Evolutionary conservation across 1,140 invertebrate species (phyloP), one percentile per base, ranked within the genome.

Genomic region (Plectrocnemia conspersa): DNA sequence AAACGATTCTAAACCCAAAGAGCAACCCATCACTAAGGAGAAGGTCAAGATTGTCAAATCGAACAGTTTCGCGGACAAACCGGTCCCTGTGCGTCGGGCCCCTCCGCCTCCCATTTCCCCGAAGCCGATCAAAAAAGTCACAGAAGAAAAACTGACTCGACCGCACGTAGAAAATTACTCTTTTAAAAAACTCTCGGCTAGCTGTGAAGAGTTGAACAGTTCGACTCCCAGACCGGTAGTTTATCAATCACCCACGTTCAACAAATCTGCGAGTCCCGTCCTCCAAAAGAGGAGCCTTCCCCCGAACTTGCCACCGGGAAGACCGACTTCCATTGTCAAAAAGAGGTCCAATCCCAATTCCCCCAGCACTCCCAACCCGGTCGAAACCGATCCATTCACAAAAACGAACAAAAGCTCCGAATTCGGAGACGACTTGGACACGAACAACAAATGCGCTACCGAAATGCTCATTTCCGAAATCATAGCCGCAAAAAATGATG

Each of bases 401-500:
- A 11, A 23, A 24, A 6, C 11, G 16, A 7, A 16, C 33, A 23
- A 32, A 35, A 32, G 22, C 29, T 13, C 22, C 18, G 29, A 15
- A 5, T 32, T 18, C 60, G 69, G 69, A 1, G 44, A 72, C 19
- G 69, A 73, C 61, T 66, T 68, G 27, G 73, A 72, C 62, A 74
- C 72, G 19, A 72, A 69, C 32, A n/a, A n/a, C n/a, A n/a, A n/a
- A n/a, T 62, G 68, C 33, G 70, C 72, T n/a, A 73, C 72, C 4
- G 72, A 76, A 61, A 72, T 72, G 68, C 64, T 76, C 55, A 76
- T 76, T 67, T 74, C 74, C 13, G 74, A 76, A 63, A 74, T 76
- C 19, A 64, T 76, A n/a, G 69, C 74, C 0, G 70, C 72, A 54
- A 73, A 73, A 64, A 76, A 61, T 29, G 59, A 56, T 10, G 50